Percentiles rank a stretch among this genome's conserved stretches.
These are phyloP conservation scores for Phylloscopus collybita DNA, from an alignment of 2,797 vertebrate genomes.

Conservation along the genomic window DNA sequence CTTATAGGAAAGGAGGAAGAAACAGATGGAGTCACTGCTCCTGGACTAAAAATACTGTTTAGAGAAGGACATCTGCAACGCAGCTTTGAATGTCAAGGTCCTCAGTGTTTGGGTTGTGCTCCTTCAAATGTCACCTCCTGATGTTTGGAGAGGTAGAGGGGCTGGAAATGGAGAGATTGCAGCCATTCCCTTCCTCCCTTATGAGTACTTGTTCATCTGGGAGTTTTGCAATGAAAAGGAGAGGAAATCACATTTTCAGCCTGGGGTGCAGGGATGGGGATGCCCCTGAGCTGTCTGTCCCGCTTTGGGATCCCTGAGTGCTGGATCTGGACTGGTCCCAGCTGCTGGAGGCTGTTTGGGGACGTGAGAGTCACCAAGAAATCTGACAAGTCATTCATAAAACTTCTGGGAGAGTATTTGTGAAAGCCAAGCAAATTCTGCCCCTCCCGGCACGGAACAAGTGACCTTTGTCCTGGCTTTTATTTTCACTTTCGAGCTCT, in stretches of 20 bases:
- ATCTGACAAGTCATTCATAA: conserved; percentile 4
- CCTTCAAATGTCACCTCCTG: background rate
- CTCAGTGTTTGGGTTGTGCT: background rate
- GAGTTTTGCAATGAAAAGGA: background rate
- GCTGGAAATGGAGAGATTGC: background rate
- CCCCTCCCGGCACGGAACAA: background rate
- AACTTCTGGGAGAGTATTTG: background rate
- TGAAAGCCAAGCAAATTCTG: background rate
- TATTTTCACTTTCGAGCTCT: conserved; percentile 52
- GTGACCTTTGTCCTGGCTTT: conserved; percentile 48
- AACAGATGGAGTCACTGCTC: background rate
- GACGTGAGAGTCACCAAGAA: background rate
- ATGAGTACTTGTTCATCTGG: background rate
- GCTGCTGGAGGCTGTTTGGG: background rate
- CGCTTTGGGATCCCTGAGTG: background rate
- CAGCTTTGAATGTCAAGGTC: background rate
- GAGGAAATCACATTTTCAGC: background rate
- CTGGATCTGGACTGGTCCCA: background rate
- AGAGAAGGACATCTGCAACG: conserved; percentile 26
- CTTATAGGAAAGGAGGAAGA: conserved; percentile 21
- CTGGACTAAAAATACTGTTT: conserved; percentile 28
- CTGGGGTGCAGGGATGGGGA: accelerated
- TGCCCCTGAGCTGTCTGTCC: background rate
- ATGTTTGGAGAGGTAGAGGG: background rate
- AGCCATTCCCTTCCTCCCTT: background rate